Base-by-base conservation (phyloP, 1,140 invertebrate genomes). In the Leptestheria dahalacensis region DNA sequence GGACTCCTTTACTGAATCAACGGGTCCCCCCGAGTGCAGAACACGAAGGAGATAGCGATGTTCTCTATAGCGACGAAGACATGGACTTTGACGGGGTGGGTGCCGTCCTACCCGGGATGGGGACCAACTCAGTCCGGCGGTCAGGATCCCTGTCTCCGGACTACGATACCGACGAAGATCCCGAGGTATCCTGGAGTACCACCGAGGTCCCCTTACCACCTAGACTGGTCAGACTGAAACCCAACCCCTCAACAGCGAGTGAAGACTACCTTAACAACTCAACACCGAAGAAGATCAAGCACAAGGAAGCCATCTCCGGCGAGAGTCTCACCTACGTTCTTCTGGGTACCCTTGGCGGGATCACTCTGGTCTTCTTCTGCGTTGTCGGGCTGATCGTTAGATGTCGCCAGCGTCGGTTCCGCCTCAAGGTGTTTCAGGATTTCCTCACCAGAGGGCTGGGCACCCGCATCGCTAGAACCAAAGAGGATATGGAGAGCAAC, bases 341-440 rank as follows among this genome's bases (percentile, higher is more conserved):
- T n/a, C 49, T 60, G 15, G 58, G 58, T n/a, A 50, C 58, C 12
- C 48, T 60, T 15, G 48, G 58, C 29, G 58, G 58, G 10, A 33
- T 60, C 46, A 60, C 48, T 53, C 23, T 60, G 49, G 23, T 60
- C 20, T 60, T 48, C 48, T 49, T 60, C 18, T 50, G 58, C 58
- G 28, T 29, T n/a, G 58, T 60, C 11, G 48, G 48, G 11, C 25
- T 60, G 15, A 60, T 49, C 9, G 51, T 60, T 15, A 23, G 58
- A 24, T 60, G 58, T 33, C 48, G 58, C 15, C 49, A 25, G 18
- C 24, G 50, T 23, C 29, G 24, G 3, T 41, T 60, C 18, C n/a
- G 52, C 24, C 26, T 33, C 33, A 51, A 51, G 24, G 20, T 29
- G 20, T 18, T 55, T 55, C 53, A 28, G 25, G 10, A 55, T 28